Conservation (phyloP, 2,888 invertebrate genomes). For the Hydrotaea diabolus region DNA sequence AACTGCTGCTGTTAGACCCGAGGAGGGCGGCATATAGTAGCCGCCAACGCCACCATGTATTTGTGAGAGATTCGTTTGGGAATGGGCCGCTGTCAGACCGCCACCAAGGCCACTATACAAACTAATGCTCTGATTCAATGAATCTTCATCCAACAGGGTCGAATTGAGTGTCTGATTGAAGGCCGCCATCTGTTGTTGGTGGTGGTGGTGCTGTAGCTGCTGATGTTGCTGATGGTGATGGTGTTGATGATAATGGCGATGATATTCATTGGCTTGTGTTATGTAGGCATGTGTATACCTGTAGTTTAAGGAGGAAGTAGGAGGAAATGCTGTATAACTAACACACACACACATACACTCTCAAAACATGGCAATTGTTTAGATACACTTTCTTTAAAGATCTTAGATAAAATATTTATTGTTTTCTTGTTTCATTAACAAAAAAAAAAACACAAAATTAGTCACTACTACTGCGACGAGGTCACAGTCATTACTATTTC, state of each 20-base stretch:
- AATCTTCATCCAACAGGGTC: conserved; percentile 72
- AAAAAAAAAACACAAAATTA: not conserved
- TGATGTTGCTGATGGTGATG: conserved; percentile 71
- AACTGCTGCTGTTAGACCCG: conserved; percentile 29
- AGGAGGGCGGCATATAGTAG: conserved; percentile 49
- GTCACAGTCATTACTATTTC: not conserved
- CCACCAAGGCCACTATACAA: conserved; percentile 61
- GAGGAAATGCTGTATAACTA: conserved; percentile 32
- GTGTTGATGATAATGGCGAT: conserved; percentile 76
- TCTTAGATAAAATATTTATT: not conserved
- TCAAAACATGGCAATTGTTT: conserved; percentile 43
- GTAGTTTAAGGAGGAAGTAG: conserved; percentile 56
- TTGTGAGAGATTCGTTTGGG: conserved; percentile 74
- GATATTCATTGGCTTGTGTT: conserved; percentile 80
- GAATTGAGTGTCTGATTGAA: conserved; percentile 70
- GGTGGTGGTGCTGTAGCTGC: conserved; percentile 70
- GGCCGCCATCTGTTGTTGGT: conserved; percentile 70
- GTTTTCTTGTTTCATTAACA: not conserved
- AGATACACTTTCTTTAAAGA: not conserved
- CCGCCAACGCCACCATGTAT: conserved; percentile 67
- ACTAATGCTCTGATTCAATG: conserved; percentile 52
- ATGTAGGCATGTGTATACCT: conserved; percentile 81
- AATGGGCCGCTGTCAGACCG: conserved; percentile 68
- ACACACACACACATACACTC: too few relatives aligned
- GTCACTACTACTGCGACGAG: not conserved